These are phyloP conservation scores for Papilio gigon DNA, from an alignment of 2,888 invertebrate species.

Conservation along the genomic window DNA sequence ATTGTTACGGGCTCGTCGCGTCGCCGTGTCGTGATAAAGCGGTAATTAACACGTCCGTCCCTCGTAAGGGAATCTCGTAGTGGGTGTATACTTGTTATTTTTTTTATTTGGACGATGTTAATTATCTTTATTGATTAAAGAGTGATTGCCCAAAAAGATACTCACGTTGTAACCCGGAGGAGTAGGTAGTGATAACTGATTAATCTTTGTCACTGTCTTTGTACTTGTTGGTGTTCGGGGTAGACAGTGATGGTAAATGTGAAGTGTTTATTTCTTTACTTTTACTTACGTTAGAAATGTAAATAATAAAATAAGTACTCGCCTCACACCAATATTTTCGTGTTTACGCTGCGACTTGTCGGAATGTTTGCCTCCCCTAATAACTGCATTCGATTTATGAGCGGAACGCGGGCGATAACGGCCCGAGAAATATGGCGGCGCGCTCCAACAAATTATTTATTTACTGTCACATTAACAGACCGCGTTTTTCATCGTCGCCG, in stretches of 20 bases:
- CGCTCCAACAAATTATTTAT: slow-evolving; percentile 39
- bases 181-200: neutral
- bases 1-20: slow-evolving; percentile 37
- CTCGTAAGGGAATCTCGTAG: neutral
- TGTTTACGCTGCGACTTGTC: slow-evolving; percentile 13
- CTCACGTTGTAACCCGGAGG: neutral
- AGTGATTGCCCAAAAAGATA: neutral
- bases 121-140: slow-evolving; percentile 12
- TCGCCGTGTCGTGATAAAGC: slow-evolving; percentile 26
- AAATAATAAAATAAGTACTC: neutral
- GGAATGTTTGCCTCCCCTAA: slow-evolving; percentile 34
- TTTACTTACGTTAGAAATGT: too few relatives aligned
- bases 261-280: too few relatives aligned
- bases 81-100: slow-evolving; percentile 11
- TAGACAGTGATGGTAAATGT: neutral
- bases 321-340: neutral
- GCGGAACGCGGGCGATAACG: slow-evolving; percentile 36
- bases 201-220: neutral
- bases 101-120: slow-evolving; percentile 8
- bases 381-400: slow-evolving; percentile 39
- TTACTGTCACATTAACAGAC: slow-evolving; percentile 37
- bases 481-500: slow-evolving; percentile 31
- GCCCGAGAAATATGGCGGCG: slow-evolving; percentile 33
- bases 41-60: slow-evolving; percentile 30
- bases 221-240: neutral